Evolutionary conservation across 2,888 invertebrate genomes (phyloP).

Genomic region (Machimus rusticus): DNA sequence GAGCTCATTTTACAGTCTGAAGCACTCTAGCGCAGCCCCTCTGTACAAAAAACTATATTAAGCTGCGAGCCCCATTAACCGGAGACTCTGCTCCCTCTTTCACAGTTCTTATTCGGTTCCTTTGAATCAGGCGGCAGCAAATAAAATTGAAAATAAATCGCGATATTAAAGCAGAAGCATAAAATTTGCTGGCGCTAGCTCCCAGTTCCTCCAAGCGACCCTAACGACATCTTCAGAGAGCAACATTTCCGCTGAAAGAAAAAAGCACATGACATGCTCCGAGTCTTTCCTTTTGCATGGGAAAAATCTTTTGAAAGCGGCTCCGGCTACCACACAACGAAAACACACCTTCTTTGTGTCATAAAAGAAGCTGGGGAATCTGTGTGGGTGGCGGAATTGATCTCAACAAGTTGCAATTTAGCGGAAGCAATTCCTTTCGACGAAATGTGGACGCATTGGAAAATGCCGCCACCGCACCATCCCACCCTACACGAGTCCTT

Average conservation of each 20-base stretch:
- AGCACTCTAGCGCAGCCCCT: not conserved
- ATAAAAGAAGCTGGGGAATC: not conserved
- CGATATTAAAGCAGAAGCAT: not conserved
- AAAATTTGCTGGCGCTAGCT: not conserved
- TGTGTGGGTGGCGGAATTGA: not conserved
- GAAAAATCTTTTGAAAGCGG: not conserved
- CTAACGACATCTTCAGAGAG: not conserved
- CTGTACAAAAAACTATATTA: not conserved
- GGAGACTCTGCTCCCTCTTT: not conserved
- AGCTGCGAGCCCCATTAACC: not conserved
- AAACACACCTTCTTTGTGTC: not conserved
- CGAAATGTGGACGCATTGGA: not conserved
- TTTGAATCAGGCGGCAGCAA: not conserved
- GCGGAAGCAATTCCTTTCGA: not conserved
- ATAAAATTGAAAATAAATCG: not conserved
- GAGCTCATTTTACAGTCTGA: not conserved
- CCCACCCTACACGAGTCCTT: not conserved
- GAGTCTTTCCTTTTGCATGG: not conserved
- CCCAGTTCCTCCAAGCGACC: not conserved
- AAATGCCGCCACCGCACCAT: not conserved
- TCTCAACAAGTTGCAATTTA: conserved; percentile 21
- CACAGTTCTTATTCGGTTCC: not conserved
- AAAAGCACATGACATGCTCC: not conserved
- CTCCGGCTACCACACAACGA: not conserved
- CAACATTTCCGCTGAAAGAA: not conserved